Evolutionary conservation across 2,797 vertebrate genomes (phyloP).

Genomic region (Neosilurus mollespiculum): DNA sequence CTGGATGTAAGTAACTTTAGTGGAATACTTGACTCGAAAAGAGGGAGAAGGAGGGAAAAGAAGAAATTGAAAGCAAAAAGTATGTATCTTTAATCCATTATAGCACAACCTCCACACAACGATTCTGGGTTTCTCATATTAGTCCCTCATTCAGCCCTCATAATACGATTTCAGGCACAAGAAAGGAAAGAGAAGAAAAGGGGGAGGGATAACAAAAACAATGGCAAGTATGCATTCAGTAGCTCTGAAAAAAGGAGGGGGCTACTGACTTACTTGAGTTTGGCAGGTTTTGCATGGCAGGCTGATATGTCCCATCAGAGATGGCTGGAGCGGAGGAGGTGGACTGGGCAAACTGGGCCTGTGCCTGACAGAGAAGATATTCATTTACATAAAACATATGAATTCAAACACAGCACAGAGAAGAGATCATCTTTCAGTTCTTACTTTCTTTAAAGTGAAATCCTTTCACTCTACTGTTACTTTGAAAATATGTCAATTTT

Average conservation of each 20-base stretch:
- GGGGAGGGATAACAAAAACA: neutral
- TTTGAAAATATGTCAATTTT: too few species aligned
- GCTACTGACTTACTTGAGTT: constrained; percentile 68
- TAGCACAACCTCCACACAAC: neutral
- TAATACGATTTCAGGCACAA: constrained; percentile 23
- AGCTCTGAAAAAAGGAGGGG: neutral
- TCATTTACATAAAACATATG: neutral
- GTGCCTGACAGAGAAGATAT: constrained; percentile 64
- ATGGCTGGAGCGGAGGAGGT: constrained; percentile 71
- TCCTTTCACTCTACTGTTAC: too few species aligned
- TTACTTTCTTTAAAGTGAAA: neutral
- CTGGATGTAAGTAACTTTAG: neutral
- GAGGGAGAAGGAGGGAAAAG: neutral
- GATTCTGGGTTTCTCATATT: neutral
- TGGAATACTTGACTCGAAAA: neutral
- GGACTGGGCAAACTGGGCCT: constrained; percentile 72
- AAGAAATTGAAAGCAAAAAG: neutral
- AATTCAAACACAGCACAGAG: neutral
- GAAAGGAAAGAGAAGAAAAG: constrained; percentile 6
- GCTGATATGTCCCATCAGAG: constrained; percentile 68
- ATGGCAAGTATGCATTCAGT: constrained; percentile 3
- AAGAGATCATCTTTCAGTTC: neutral
- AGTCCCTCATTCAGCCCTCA: neutral
- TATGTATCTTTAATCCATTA: constrained; percentile 21
- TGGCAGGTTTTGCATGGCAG: constrained; percentile 58